Evolutionary conservation across 92 coral and sea anemone species (phyloP), one percentile per base, ranked within the genome.

Genomic region (Heliopora coerulea): DNA sequence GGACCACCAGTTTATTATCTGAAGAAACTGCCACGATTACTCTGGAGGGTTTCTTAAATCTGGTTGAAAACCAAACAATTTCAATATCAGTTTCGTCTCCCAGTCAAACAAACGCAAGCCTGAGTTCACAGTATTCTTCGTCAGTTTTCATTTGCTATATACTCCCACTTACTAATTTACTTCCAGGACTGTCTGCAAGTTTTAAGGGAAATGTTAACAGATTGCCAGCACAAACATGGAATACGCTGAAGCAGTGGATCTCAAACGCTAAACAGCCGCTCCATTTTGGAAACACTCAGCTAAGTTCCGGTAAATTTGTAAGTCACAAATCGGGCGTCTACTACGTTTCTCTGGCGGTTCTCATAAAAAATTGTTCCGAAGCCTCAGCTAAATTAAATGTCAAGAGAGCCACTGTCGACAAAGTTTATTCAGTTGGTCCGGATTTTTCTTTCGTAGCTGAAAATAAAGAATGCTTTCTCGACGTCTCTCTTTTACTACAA

Each of bases 11-110:
- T 14, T 5, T 63, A 14, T 14, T 34, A 14, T 3, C 50, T 3
- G 21, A 21, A 23, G 70, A 18, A 17, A 10, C 2, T 9, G 15
- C 21, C 3, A 33, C 70, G 13, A 21, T 63, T 18, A 63, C 49
- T 11, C 50, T 63, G 29, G 70, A 63, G 3, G 70, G 70, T 34
- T 21, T 63, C 28, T 31, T 33, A 34, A 31, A 63, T 17, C 21
- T 63, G 41, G 24, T 63, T 17, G 23, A 63, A 63, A 17, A 63
- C 31, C 49, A 63, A 34, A 34, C 29, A 14, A 40, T 63, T 26
- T 35, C 70, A 63, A 9, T 63, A 12, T 20, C 28, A 33, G 8
- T 63, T 48, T 2, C 48, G 15, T 34, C 29, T 21, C 19, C 0
- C 23, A 59, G 3, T 14, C 8, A 15, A 21, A 13, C 12, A 0